Percentiles rank a stretch among this genome's conserved stretches.
phyloP scores from a whole-genome alignment of 1,140 invertebrate species.

The Tetragnatha versicolor region DNA sequence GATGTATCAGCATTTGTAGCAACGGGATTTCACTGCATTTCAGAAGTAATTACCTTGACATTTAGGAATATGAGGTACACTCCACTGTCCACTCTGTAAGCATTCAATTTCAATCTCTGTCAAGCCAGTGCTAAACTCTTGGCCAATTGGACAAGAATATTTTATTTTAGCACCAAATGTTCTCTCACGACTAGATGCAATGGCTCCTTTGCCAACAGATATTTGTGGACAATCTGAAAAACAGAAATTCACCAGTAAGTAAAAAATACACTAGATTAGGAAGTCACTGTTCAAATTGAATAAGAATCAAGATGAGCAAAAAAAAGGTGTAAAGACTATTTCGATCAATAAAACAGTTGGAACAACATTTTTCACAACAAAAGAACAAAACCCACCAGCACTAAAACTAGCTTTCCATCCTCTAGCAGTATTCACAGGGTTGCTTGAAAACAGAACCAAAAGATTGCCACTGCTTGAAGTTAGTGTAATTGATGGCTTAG shows the following conservation, averaged over 20 bases:
- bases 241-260: too few relatives aligned
- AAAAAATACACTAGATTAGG: not conserved
- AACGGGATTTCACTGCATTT: too few relatives aligned
- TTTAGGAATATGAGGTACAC: slow-evolving; percentile 87
- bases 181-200: slow-evolving; percentile 89
- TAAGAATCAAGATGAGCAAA: not conserved
- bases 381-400: slow-evolving; percentile 71
- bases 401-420: slow-evolving; percentile 93
- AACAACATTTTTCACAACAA: slow-evolving; percentile 10
- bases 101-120: slow-evolving; percentile 83
- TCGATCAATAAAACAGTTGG: not conserved
- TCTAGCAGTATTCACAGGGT: slow-evolving; percentile 81
- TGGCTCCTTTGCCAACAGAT: slow-evolving; percentile 81
- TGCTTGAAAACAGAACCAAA: slow-evolving; percentile 85
- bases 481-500: slow-evolving; percentile 83
- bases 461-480: slow-evolving; percentile 93
- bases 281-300: not conserved
- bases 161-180: slow-evolving; percentile 88
- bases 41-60: slow-evolving; percentile 95
- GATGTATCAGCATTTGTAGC: too few relatives aligned
- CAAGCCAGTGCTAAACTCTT: slow-evolving; percentile 93
- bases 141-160: slow-evolving; percentile 90
- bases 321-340: not conserved
- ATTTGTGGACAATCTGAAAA: slow-evolving; percentile 85
- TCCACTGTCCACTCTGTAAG: slow-evolving; percentile 90